These are phyloP conservation scores for Arbacia lixula DNA, from an alignment of 53 echinoderm and acorn worm genomes.

Conservation along the genomic window DNA sequence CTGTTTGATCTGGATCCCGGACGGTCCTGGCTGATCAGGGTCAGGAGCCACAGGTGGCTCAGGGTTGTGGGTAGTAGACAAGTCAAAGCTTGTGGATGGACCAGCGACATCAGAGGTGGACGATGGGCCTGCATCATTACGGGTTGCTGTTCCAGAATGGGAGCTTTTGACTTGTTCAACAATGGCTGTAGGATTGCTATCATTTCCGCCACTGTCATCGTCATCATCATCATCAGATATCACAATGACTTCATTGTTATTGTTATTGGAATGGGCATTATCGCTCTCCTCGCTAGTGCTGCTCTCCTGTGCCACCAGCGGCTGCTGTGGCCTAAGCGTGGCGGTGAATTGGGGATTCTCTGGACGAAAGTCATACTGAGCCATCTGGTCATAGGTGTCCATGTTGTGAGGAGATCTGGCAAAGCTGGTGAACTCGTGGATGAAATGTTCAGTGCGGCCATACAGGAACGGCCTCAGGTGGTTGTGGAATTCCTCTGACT, in stretches of 20 bases:
- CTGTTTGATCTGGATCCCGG: conserved; percentile 47
- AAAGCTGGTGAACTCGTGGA: conserved; percentile 95
- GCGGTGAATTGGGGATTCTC: conserved; percentile 40
- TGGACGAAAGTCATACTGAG: conserved; percentile 82
- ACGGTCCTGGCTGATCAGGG: conserved; percentile 42
- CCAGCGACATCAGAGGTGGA: conserved; percentile 14
- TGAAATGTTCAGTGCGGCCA: conserved; percentile 90
- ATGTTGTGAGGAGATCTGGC: conserved; percentile 90
- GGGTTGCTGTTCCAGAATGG: not conserved
- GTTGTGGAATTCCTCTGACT: conserved; percentile 88
- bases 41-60: conserved; percentile 68
- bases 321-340: conserved; percentile 43
- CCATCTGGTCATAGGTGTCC: conserved; percentile 86
- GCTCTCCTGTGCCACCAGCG: conserved; percentile 29
- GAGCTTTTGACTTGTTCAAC: not conserved
- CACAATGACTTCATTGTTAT: conserved; percentile 77
- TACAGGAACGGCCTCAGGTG: conserved; percentile 87
- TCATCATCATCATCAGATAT: conserved; percentile 62
- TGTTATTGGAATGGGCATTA: conserved; percentile 68
- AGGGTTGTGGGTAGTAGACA: conserved; percentile 78
- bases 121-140: conserved; percentile 2
- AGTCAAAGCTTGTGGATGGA: conserved; percentile 56
- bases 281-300: conserved; percentile 63
- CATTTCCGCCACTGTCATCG: not conserved
- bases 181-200: not conserved